A percentile compares a stretch with the other conserved stretches of the same genome.
Conservation (phyloP, 2,113 vertebrate species). For the Forbesichthys agassizii region DNA sequence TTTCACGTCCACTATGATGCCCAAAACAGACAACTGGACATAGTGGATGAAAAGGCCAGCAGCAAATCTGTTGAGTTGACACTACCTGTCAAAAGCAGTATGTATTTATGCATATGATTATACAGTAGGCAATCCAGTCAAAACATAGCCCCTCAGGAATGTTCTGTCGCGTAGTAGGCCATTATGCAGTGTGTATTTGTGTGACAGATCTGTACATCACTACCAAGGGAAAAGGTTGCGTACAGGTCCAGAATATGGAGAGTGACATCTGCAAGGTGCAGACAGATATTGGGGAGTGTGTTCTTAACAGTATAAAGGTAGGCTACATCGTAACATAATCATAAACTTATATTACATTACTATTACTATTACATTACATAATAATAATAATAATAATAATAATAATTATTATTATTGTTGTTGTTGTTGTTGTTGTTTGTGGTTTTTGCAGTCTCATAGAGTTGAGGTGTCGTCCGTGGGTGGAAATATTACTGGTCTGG, state of each 20-base stretch:
- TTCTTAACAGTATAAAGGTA: slow-evolving; percentile 90
- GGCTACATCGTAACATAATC: not conserved
- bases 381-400: not conserved
- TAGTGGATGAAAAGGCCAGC: slow-evolving; percentile 68
- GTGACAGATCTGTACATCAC: slow-evolving; percentile 87
- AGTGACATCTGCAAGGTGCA: slow-evolving; percentile 87
- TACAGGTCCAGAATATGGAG: slow-evolving; percentile 87
- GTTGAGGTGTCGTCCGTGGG: slow-evolving; percentile 81
- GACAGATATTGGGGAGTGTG: slow-evolving; percentile 84
- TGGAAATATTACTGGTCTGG: slow-evolving; percentile 84
- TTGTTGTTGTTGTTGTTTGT: not conserved
- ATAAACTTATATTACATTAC: not conserved
- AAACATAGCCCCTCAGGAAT: not conserved
- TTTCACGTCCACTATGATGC: slow-evolving; percentile 81
- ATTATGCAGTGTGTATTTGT: slow-evolving; percentile 3
- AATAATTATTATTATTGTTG: not conserved
- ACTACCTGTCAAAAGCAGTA: slow-evolving; percentile 86
- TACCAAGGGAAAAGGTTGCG: slow-evolving; percentile 79
- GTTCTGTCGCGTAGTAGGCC: not conserved
- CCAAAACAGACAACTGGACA: slow-evolving; percentile 71
- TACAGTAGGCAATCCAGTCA: not conserved
- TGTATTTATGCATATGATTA: slow-evolving; percentile 43
- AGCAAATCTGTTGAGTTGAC: slow-evolving; percentile 77
- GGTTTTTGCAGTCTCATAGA: slow-evolving; percentile 79
- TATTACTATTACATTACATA: not conserved